These are phyloP conservation scores for Drosophila pegasa DNA, from an alignment of 2,888 invertebrate species.

Conservation along the genomic window DNA sequence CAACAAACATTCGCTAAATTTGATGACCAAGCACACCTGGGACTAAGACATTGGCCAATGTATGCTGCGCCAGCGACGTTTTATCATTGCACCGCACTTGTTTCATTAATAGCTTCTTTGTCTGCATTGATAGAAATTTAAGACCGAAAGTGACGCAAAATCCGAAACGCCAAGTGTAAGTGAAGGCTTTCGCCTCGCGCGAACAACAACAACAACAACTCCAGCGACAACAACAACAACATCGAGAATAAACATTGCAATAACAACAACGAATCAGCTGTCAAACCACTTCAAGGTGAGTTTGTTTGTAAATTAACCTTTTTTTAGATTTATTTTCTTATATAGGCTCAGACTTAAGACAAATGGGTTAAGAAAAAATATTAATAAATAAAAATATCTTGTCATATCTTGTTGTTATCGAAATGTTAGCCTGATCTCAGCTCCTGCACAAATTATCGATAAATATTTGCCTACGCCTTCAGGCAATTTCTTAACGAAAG, in stretches of 20 bases:
- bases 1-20: conserved; percentile 3
- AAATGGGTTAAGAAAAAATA: background rate
- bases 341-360: conserved; percentile 5
- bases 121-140: conserved; percentile 41
- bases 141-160: conserved; percentile 40
- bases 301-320: conserved; percentile 74
- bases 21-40: conserved; percentile 3
- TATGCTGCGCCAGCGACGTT: conserved; percentile 24
- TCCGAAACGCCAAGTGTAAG: conserved; percentile 41
- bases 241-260: conserved; percentile 43
- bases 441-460: conserved; percentile 35
- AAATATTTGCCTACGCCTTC: background rate
- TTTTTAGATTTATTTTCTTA: conserved; percentile 37
- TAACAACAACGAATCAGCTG: conserved; percentile 50
- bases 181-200: conserved; percentile 52
- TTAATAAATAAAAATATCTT: background rate
- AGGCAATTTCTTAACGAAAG: background rate
- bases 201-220: conserved; percentile 25
- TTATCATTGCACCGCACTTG: conserved; percentile 39
- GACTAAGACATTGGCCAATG: conserved; percentile 38
- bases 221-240: conserved; percentile 24
- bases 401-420: conserved; percentile 25
- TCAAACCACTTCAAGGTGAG: conserved; percentile 73
- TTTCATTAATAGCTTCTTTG: conserved; percentile 51
- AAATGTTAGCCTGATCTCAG: conserved; percentile 4